phyloP scores from a whole-genome alignment of 92 coral and sea anemone species.

The Plumapathes pennacea region DNA sequence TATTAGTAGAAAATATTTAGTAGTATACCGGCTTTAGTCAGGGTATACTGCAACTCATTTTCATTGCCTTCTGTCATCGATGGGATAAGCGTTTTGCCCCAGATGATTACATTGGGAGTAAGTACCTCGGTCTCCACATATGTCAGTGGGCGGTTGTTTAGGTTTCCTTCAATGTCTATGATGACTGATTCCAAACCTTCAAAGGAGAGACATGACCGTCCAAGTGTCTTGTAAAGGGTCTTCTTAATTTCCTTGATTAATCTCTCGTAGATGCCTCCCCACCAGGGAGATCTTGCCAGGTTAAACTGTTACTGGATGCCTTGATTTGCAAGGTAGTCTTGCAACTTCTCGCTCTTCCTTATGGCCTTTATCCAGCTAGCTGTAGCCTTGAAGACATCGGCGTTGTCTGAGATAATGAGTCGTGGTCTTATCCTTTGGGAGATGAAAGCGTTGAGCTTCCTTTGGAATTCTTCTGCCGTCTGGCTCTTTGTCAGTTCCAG shows the following conservation, averaged over 20 bases:
- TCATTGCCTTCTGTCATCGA: too few species aligned
- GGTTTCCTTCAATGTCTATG: conserved; percentile 46
- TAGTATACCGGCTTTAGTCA: too few species aligned
- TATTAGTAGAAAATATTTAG: too few species aligned
- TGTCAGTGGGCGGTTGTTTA: conserved; percentile 36
- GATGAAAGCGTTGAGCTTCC: conserved; percentile 37
- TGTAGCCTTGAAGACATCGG: conserved; percentile 20
- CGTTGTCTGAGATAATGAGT: conserved; percentile 20
- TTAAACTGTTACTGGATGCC: conserved; percentile 47
- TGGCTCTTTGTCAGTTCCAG: conserved; percentile 18
- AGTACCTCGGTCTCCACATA: conserved; percentile 13
- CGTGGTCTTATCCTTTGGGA: conserved; percentile 17
- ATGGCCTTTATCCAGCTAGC: conserved; percentile 33
- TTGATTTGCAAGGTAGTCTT: conserved; percentile 31
- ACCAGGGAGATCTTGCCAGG: conserved; percentile 47
- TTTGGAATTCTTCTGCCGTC: conserved; percentile 19
- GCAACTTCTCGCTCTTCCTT: conserved; percentile 22
- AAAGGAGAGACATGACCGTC: conserved; percentile 26
- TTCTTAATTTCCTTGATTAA: conserved; percentile 23
- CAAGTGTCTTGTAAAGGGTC: conserved; percentile 33
- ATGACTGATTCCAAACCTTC: conserved; percentile 26
- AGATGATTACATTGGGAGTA: background rate
- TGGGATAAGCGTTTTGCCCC: too few species aligned
- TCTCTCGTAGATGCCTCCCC: conserved; percentile 49
- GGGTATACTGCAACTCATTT: too few species aligned